Evolutionary conservation across 92 coral and sea anemone species (phyloP).

Genomic region (Micromussa lordhowensis): DNA sequence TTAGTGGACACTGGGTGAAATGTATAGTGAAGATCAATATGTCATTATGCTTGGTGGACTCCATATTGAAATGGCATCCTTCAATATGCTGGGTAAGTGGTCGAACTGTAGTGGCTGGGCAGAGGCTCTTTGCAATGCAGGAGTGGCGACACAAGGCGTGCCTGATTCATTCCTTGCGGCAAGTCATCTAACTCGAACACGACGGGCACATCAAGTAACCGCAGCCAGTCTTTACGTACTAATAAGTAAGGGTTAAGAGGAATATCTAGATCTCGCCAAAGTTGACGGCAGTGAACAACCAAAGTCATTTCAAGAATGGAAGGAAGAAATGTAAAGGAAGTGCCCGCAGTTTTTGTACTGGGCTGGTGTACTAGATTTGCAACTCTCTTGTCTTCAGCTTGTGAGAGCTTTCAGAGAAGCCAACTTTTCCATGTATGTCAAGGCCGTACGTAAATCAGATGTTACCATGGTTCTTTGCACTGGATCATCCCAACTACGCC

Average conservation of each 20-base stretch:
- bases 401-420: conserved; percentile 53
- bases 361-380: conserved; percentile 26
- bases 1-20: too few species aligned
- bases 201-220: conserved; percentile 68
- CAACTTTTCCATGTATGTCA: conserved; percentile 6
- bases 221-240: conserved; percentile 18
- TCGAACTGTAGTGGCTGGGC: conserved; percentile 46
- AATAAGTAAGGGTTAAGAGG: conserved; percentile 1
- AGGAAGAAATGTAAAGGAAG: conserved; percentile 12
- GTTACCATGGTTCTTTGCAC: too few species aligned
- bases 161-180: conserved; percentile 64
- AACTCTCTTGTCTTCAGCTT: conserved; percentile 45
- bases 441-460: too few species aligned
- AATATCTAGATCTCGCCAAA: conserved; percentile 10
- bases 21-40: too few species aligned
- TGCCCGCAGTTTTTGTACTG: conserved; percentile 48
- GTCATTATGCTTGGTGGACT: too few species aligned
- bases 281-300: conserved; percentile 30
- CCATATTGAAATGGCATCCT: too few species aligned
- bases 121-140: conserved; percentile 45
- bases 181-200: conserved; percentile 63
- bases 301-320: conserved; percentile 38
- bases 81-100: conserved; percentile 23
- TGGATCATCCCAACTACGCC: too few species aligned
- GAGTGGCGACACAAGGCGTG: conserved; percentile 59